A percentile compares a stretch with the other conserved stretches of the same genome.
These are phyloP conservation scores for Pristionchus fissidentatus DNA, from an alignment of 2,888 invertebrate species.

Conservation along the genomic window DNA sequence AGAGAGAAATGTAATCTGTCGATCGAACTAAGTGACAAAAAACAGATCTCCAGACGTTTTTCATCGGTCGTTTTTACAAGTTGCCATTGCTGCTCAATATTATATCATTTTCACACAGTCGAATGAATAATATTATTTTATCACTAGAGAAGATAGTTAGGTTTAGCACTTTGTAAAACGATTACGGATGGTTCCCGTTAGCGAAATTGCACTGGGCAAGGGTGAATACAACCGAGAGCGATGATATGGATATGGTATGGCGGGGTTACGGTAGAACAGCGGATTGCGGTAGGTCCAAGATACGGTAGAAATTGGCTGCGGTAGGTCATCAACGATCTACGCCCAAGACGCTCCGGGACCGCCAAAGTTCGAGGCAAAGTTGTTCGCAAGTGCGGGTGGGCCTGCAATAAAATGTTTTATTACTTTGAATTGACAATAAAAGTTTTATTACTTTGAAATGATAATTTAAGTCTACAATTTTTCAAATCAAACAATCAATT, in stretches of 20 bases:
- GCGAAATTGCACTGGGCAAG: not conserved
- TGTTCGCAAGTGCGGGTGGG: not conserved
- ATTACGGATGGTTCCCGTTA: not conserved
- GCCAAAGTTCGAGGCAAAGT: not conserved
- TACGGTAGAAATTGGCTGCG: not conserved
- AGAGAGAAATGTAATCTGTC: too few relatives aligned
- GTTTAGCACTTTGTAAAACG: not conserved
- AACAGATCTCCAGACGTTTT: too few relatives aligned
- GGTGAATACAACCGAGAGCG: too few relatives aligned
- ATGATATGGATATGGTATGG: not conserved
- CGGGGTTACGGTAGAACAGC: not conserved
- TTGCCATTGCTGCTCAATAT: too few relatives aligned
- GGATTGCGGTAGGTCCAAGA: not conserved
- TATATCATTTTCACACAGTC: too few relatives aligned
- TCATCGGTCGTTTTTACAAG: too few relatives aligned
- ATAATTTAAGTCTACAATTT: too few relatives aligned
- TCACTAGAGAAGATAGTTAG: slow-evolving; percentile 14
- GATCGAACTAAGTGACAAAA: too few relatives aligned
- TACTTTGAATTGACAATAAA: not conserved
- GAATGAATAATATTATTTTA: slow-evolving; percentile 18
- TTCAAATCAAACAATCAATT: not conserved
- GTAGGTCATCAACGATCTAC: not conserved
- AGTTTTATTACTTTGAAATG: not conserved
- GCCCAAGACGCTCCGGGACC: slow-evolving; percentile 13
- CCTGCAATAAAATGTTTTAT: not conserved